Base-by-base conservation (phyloP, 2,797 vertebrate genomes). In the Holocentrus rufus region DNA sequence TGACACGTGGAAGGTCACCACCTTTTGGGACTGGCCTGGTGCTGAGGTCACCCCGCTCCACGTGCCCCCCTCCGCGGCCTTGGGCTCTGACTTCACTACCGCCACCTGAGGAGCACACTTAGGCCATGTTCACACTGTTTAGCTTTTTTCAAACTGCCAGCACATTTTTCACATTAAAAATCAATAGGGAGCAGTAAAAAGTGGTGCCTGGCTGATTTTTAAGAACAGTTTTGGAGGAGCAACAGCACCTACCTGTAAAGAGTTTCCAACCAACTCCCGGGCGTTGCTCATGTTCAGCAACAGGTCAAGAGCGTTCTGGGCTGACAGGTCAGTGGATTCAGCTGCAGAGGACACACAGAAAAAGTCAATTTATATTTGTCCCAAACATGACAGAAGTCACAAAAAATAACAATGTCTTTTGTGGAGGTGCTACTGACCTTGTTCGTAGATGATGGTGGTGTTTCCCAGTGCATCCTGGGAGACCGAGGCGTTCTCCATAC, bases 371-470 rank as follows among this genome's bases (percentile, higher is more conserved):
- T 5, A 34, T 8, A 22, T 11, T 56, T 55, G 17, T 46, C 36
- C 4, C 20, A 14, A 49, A 46, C 5, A 2, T 42, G 7, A 56
- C 9, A 36, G 15, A 74, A 1, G 8, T 46, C 13, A 18, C 1
- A 13, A 49, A 2, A 73, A 56, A 63, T 64, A 5, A 34, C 13
- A 49, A 66, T n/a, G 9, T 57, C 6, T 76, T 2, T 31, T 63
- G 0, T 31, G 34, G 56, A 70, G 65, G 15, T 7, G 9, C 53
- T 44, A 15, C 88, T 85, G 77, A 95, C 98, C 95, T 92, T 96
- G 95, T 76, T 98, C 94, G 0, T 98, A 99, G 84, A 99, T 98
- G 53, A 99, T 96, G 60, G 97, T 97, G 69, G 98, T 95, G n/a
- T 95, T 95, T 76, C 94, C 95, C 67, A 98, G 69, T 11, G 95